Evolutionary conservation across 1,140 invertebrate genomes (phyloP), one percentile per base, ranked within the genome.

Genomic region (Polypedilum vanderplanki): DNA sequence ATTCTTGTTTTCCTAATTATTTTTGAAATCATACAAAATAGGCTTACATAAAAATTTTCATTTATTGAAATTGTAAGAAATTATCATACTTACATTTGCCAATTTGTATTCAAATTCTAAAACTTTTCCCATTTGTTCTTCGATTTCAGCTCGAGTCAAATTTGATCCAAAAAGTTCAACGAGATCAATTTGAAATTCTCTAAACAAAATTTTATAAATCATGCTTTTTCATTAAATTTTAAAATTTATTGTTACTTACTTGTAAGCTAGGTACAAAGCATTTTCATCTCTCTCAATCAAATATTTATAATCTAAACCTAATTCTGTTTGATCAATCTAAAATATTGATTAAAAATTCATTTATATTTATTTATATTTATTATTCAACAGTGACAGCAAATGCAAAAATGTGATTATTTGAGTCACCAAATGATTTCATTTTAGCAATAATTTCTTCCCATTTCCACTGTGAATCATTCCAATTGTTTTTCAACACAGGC

Each of bases 401-500:
- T 5, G n/a, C 18, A 20, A 70, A 70, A 20, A 70, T 20, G 15
- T 70, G 17, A 22, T 22, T 70, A 18, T 18, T 18, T 0, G 86
- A 86, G 77, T 89, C 90, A 17, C 92, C 92, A 17, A 83, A 80
- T 70, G 85, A 82, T 2, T 87, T 83, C 77, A 90, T 87, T 75
- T 84, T 87, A 76, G 88, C 89, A 75, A 91, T 85, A 4, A 85
- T 85, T 73, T 90, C 83, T 73, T 86, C 84, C 88, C 90, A 91
- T 74, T 87, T 84, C 74, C 90, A 93, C 0, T 82, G 78, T 7
- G 79, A 80, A 0, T 85, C 85, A 41, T 87, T 81, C 91, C 91
- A 93, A 0, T 78, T 77, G 0, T 85, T 83, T 0, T 85, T 87
- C 64, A 89, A 86, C 1, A 93, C 88, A 0, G 92, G 93, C 91